Base-by-base conservation (phyloP, 2,113 vertebrate species). In the Gallinago paraguaiae region DNA sequence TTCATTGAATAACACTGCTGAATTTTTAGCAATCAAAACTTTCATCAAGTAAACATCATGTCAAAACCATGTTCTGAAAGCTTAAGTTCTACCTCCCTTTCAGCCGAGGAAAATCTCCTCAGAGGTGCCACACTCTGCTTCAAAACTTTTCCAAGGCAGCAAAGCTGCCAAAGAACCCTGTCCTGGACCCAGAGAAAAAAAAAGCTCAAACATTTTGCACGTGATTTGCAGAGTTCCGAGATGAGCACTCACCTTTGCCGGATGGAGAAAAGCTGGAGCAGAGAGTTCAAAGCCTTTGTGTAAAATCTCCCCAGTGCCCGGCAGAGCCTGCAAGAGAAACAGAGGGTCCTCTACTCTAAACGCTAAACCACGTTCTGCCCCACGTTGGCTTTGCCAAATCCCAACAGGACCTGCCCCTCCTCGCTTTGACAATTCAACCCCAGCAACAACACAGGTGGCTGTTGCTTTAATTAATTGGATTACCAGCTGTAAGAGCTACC, bases 1-100 rank as follows among this genome's bases (percentile, higher is more conserved):
- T 72, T 15, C 48, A 13, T 0, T 16, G 17, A 82, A 30, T 17
- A 69, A 25, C 51, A 28, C 0, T 10, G 11, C 33, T 1, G 1
- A 4, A 9, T 5, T 71, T 57, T 67, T 27, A 59, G 43, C 53
- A 74, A 67, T n/a, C 46, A 37, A 27, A 45, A 41, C 37, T 61
- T 88, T 20, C 25, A 6, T 2, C 12, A 24, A 15, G 17, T 20
- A 27, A 5, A 27, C 3, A 2, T 3, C 17, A 48, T 19, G 10
- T 51, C 48, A 75, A 33, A 86, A 7, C 1, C 2, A 7, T 4
- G 24, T 7, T 54, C 67, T 60, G 87, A 45, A 74, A 69, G 30
- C 33, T 67, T 48, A 18, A 72, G n/a, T 30, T 80, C 54, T 45
- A 59, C 28, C 35, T n/a, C 74, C 20, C 7, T 33, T 56, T 72